Evolutionary conservation across 1,140 invertebrate genomes (phyloP).

Genomic region (Chrysoperla carnea): DNA sequence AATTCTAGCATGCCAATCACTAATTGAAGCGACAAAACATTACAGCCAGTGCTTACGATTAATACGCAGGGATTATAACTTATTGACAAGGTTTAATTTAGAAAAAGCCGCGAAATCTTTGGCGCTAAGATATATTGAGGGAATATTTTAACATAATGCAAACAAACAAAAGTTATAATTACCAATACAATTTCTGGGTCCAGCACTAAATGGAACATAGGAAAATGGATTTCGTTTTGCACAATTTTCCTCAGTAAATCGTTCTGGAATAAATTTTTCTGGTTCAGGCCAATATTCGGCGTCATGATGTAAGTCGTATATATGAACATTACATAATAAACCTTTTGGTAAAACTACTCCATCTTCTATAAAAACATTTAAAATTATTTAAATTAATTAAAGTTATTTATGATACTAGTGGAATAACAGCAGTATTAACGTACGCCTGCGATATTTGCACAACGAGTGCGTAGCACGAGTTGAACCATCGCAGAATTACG

Average conservation of each 20-base stretch:
- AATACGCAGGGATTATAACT: too few relatives aligned
- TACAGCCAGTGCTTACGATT: too few relatives aligned
- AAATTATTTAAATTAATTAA: not conserved
- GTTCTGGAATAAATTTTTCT: conserved; percentile 55
- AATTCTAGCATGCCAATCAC: too few relatives aligned
- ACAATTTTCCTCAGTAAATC: conserved; percentile 44
- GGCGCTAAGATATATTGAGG: too few relatives aligned
- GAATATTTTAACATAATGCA: not conserved
- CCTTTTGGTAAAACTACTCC: conserved; percentile 28
- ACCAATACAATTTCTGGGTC: conserved; percentile 52
- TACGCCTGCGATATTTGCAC: too few relatives aligned
- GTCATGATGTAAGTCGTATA: conserved; percentile 45
- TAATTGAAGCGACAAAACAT: too few relatives aligned
- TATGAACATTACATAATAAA: conserved; percentile 26
- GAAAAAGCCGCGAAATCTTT: too few relatives aligned
- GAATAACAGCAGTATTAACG: too few relatives aligned
- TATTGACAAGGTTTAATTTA: too few relatives aligned
- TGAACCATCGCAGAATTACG: too few relatives aligned
- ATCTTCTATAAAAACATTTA: conserved; percentile 17
- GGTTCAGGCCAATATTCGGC: conserved; percentile 47
- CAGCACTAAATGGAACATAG: conserved; percentile 53
- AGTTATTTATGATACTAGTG: too few relatives aligned
- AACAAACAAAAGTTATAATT: not conserved
- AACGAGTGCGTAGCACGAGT: too few relatives aligned
- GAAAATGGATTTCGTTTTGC: conserved; percentile 27